Base-by-base conservation (phyloP, 2,113 vertebrate genomes). In the Piaya cayana region DNA sequence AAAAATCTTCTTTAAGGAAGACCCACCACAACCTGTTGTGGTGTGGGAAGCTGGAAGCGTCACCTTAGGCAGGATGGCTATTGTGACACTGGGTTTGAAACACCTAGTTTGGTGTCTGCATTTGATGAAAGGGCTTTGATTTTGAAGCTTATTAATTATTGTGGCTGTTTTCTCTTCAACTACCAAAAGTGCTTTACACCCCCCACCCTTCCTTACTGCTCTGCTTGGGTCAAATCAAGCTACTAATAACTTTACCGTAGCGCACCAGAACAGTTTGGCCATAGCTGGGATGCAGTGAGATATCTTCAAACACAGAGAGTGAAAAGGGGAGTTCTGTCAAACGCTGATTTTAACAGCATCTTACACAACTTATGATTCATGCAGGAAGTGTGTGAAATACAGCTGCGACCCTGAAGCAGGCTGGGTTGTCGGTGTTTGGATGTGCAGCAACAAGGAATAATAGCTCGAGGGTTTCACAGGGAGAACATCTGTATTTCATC, bases 61-160 rank as follows among this genome's bases (percentile, higher is more conserved):
- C 22, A 7, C 20, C 60, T 23, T 27, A 2, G 55, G 39, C 30
- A 10, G 26, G 62, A 0, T 15, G 63, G 27, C 25, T 21, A 2
- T 6, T n/a, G 34, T 69, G 43, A 7, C n/a, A 3, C 18, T 22
- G 68, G 26, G 29, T 72, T 68, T 69, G 32, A 76, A 86, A 49
- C 64, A 14, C 6, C 34, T 1, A 8, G 15, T 6, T 11, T 10
- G 9, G 32, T 11, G 37, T 85, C 42, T 50, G 36, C 12, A 1
- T 62, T 45, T 21, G 30, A 30, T 47, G 5, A 7, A 13, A 55
- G 25, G 5, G 26, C 62, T 71, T 21, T 19, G 5, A 30, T 59
- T 64, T 39, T 49, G 3, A 78, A 30, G 11, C 4, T 9, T 5
- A 2, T 6, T 6, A 0, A 5, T 15, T 72, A 0, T 12, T 2